Evolutionary conservation across 2,888 invertebrate genomes (phyloP).

Genomic region (Caenorhabditis panamensis): DNA sequence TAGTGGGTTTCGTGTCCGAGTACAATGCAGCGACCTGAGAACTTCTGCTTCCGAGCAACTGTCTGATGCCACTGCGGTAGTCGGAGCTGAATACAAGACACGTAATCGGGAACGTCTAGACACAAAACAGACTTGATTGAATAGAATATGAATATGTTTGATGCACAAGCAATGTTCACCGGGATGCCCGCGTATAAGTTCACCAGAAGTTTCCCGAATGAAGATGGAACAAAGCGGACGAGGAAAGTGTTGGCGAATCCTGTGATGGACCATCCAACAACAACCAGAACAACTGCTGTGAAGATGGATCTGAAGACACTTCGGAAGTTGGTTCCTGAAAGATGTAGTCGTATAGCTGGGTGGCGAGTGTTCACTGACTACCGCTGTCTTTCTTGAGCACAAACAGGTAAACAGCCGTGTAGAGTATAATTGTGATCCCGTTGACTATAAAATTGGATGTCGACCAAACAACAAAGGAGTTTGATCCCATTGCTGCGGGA

Average conservation of each 20-base stretch:
- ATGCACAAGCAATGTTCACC: slow-evolving; percentile 38
- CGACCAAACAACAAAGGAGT: slow-evolving; percentile 39
- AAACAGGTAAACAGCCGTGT: slow-evolving; percentile 13
- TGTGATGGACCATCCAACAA: slow-evolving; percentile 33
- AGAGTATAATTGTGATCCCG: slow-evolving; percentile 20
- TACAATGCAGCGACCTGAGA: slow-evolving; percentile 4
- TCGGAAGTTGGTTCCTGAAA: slow-evolving; percentile 27
- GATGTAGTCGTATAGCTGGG: background rate
- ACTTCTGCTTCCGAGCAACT: background rate
- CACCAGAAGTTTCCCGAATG: slow-evolving; percentile 16
- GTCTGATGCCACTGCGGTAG: slow-evolving; percentile 39
- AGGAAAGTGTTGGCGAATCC: slow-evolving; percentile 26
- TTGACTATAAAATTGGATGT: slow-evolving; percentile 22
- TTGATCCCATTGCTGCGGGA: slow-evolving; percentile 35
- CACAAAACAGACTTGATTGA: slow-evolving; percentile 29
- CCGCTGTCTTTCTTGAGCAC: slow-evolving; percentile 20
- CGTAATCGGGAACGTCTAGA: background rate
- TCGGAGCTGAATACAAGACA: slow-evolving; percentile 21
- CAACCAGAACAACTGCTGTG: slow-evolving; percentile 17
- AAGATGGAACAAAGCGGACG: slow-evolving; percentile 1
- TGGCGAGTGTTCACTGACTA: background rate
- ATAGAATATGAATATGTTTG: slow-evolving; percentile 36
- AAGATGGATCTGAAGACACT: slow-evolving; percentile 41
- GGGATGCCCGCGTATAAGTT: slow-evolving; percentile 42
- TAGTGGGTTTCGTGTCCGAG: background rate